A percentile compares a stretch with the other conserved stretches of the same genome.
Conservation (phyloP, 2,113 vertebrate species). For the Semnornis frantzii region DNA sequence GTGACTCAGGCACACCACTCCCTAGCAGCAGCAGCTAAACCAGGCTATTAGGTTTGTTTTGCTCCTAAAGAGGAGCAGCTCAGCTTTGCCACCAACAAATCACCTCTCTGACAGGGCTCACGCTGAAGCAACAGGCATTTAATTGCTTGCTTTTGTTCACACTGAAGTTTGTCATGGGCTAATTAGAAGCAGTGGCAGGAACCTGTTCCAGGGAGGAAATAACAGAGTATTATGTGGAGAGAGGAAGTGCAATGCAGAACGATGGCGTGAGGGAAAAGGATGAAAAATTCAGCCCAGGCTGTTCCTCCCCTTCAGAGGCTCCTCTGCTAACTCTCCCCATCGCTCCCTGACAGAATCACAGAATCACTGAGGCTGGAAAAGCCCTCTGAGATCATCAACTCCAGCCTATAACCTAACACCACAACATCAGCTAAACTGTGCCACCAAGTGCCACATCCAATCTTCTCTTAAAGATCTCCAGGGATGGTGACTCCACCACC, state of each 20-base stretch:
- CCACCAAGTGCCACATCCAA: too few species aligned
- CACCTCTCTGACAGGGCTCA: neutral
- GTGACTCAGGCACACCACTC: accelerated
- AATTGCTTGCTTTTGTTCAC: constrained; percentile 42
- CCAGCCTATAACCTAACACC: too few species aligned
- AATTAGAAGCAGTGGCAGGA: constrained; percentile 42
- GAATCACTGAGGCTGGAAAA: too few species aligned
- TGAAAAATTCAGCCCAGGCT: neutral
- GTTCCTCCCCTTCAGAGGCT: neutral
- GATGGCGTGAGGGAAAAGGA: neutral
- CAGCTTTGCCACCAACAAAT: neutral
- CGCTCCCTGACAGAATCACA: accelerated
- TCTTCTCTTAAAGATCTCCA: too few species aligned
- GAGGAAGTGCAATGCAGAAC: accelerated
- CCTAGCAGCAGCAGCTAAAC: neutral
- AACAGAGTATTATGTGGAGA: constrained; percentile 3
- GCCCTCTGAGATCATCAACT: too few species aligned
- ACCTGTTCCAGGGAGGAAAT: constrained; percentile 27
- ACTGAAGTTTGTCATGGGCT: neutral
- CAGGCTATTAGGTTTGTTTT: neutral
- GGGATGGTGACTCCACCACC: too few species aligned
- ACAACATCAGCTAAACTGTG: too few species aligned
- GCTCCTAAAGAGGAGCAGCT: neutral
- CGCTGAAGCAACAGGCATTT: neutral
- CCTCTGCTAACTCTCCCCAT: neutral